These are phyloP conservation scores for Drosophila repleta DNA, from an alignment of 1,140 invertebrate genomes.

Conservation along the genomic window DNA sequence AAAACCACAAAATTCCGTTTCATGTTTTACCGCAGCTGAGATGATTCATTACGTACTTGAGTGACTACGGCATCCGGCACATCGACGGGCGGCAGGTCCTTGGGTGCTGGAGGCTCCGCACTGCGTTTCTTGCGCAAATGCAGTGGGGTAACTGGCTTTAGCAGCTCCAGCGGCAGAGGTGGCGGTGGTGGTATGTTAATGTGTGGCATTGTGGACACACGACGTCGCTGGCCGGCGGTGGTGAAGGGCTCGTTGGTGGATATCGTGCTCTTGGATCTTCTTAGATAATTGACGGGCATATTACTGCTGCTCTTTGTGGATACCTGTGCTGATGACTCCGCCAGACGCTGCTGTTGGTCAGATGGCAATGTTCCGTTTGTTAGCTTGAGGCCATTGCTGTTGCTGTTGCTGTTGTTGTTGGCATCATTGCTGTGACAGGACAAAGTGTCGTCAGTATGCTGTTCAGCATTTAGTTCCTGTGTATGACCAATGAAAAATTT, in stretches of 20 bases:
- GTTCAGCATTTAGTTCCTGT: constrained; percentile 62
- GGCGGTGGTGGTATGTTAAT: constrained; percentile 75
- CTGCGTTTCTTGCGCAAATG: constrained; percentile 68
- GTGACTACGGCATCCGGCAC: constrained; percentile 22
- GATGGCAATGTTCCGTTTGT: constrained; percentile 62
- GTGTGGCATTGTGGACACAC: constrained; percentile 69
- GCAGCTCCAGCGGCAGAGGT: constrained; percentile 61
- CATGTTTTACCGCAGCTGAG: not conserved
- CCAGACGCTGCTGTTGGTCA: constrained; percentile 32
- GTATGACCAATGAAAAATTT: constrained; percentile 82
- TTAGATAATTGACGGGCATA: constrained; percentile 70
- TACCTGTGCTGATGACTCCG: constrained; percentile 3
- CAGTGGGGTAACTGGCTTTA: constrained; percentile 60
- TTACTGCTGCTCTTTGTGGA: constrained; percentile 62
- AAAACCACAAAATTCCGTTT: not conserved
- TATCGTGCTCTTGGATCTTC: constrained; percentile 49
- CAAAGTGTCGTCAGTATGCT: constrained; percentile 64
- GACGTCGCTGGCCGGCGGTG: constrained; percentile 36
- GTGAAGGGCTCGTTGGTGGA: constrained; percentile 14
- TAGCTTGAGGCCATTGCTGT: constrained; percentile 28
- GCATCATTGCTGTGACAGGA: constrained; percentile 66
- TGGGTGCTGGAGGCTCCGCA: constrained; percentile 23
- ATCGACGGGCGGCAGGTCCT: not conserved
- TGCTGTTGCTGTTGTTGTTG: constrained; percentile 74
- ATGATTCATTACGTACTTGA: constrained; percentile 58